These are phyloP conservation scores for Diploptera punctata DNA, from an alignment of 2,888 invertebrate species.

Conservation along the genomic window DNA sequence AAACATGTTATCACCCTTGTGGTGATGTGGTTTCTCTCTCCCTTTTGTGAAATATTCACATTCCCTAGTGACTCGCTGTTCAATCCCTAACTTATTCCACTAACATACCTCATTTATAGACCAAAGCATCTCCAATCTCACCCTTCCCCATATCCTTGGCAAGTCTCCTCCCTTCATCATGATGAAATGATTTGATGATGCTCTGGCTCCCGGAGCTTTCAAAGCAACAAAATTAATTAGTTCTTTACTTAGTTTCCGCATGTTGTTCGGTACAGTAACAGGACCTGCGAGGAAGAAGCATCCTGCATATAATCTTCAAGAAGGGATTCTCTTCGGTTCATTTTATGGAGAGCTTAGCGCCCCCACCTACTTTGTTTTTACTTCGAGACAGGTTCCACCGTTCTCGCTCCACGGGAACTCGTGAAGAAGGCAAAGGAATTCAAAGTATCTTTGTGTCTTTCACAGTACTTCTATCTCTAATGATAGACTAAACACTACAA, in stretches of 20 bases:
- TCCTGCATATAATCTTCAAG: slow-evolving; percentile 1
- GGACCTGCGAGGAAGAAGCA: too few relatives aligned
- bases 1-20: not conserved
- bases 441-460: too few relatives aligned
- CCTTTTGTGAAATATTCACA: not conserved
- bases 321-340: slow-evolving; percentile 13
- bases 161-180: not conserved
- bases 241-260: slow-evolving; percentile 25
- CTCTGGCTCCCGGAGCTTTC: not conserved
- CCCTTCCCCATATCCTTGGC: not conserved
- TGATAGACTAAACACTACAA: too few relatives aligned
- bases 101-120: slow-evolving; percentile 1
- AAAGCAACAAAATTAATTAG: slow-evolving; percentile 36
- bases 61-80: not conserved
- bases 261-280: slow-evolving; percentile 11
- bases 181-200: slow-evolving; percentile 32
- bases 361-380: not conserved
- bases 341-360: slow-evolving; percentile 8
- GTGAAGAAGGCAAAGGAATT: too few relatives aligned
- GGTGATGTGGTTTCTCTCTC: not conserved
- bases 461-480: too few relatives aligned
- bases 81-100: too few relatives aligned
- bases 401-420: too few relatives aligned
- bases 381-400: not conserved
- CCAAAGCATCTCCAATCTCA: slow-evolving; percentile 1